Percentiles rank a stretch among this genome's conserved stretches.
These are phyloP conservation scores for Bilobella aurantiaca DNA, from an alignment of 1,140 invertebrate species.

Conservation along the genomic window DNA sequence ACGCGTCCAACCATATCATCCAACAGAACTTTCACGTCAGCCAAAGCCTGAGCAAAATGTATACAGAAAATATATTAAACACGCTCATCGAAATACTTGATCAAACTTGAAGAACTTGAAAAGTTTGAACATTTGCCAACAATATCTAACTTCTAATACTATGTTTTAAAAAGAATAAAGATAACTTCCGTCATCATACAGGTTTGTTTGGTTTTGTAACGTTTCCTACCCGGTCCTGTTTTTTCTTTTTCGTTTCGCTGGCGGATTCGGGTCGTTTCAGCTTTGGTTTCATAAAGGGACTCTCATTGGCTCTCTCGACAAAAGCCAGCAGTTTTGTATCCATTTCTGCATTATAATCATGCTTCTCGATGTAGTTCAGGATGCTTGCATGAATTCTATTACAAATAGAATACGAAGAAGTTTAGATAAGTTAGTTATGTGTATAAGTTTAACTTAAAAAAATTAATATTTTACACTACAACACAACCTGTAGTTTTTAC, in stretches of 20 bases:
- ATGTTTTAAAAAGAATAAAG: too few species aligned
- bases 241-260: slow-evolving; percentile 16
- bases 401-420: slow-evolving; percentile 12
- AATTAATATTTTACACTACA: too few species aligned
- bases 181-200: background rate
- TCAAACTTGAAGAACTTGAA: too few species aligned
- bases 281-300: slow-evolving; percentile 40
- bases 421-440: background rate
- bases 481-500: slow-evolving; percentile 14
- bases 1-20: slow-evolving; percentile 13
- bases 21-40: slow-evolving; percentile 7
- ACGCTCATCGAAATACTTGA: too few species aligned
- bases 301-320: slow-evolving; percentile 38
- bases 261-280: background rate
- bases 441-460: too few species aligned
- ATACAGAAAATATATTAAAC: too few species aligned
- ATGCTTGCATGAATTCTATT: slow-evolving; percentile 66
- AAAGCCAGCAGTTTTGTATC: slow-evolving; percentile 37
- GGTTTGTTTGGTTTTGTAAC: too few species aligned
- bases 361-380: slow-evolving; percentile 69
- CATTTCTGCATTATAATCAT: slow-evolving; percentile 43
- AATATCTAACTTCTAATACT: too few species aligned
- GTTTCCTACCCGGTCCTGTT: slow-evolving; percentile 18
- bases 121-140: too few species aligned
- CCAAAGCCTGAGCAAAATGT: slow-evolving; percentile 12